A percentile compares a stretch with the other conserved stretches of the same genome.
Conservation (phyloP, 1,140 invertebrate species). For the Helicoverpa armigera region DNA sequence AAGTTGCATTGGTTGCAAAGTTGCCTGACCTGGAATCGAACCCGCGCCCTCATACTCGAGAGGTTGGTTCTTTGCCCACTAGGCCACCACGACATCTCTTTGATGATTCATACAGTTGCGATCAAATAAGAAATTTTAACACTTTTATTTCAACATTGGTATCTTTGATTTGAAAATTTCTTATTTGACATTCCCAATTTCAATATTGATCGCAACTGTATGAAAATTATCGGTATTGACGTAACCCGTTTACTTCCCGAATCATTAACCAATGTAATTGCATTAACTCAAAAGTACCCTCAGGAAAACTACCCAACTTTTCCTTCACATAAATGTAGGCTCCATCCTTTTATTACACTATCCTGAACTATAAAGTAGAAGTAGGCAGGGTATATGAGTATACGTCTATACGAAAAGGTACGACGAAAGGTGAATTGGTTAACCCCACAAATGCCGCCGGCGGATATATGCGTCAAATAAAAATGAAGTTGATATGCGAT, state of each 20-base stretch:
- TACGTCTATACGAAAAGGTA: slow-evolving; percentile 20
- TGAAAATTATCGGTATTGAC: background rate
- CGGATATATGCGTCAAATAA: slow-evolving; percentile 44
- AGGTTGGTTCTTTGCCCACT: too few relatives aligned
- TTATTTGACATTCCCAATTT: too few relatives aligned
- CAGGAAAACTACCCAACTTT: background rate
- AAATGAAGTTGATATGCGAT: slow-evolving; percentile 46
- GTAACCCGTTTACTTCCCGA: background rate
- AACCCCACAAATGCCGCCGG: slow-evolving; percentile 38
- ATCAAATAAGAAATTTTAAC: too few relatives aligned
- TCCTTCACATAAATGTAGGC: background rate
- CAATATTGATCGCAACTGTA: background rate
- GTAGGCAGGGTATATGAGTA: background rate
- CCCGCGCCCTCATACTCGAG: too few relatives aligned
- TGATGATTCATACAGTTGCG: too few relatives aligned
- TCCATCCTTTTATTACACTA: slow-evolving; percentile 31
- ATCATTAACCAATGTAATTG: slow-evolving; percentile 7
- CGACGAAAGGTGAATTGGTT: slow-evolving; percentile 28
- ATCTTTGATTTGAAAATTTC: too few relatives aligned
- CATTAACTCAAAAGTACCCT: background rate
- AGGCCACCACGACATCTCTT: too few relatives aligned
- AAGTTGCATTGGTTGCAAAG: too few relatives aligned
- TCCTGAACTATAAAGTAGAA: slow-evolving; percentile 38
- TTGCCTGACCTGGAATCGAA: too few relatives aligned
- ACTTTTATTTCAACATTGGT: too few relatives aligned